Percentiles rank a stretch among this genome's conserved stretches.
Conservation (phyloP, 2,113 vertebrate species). For the Chunga burmeisteri region DNA sequence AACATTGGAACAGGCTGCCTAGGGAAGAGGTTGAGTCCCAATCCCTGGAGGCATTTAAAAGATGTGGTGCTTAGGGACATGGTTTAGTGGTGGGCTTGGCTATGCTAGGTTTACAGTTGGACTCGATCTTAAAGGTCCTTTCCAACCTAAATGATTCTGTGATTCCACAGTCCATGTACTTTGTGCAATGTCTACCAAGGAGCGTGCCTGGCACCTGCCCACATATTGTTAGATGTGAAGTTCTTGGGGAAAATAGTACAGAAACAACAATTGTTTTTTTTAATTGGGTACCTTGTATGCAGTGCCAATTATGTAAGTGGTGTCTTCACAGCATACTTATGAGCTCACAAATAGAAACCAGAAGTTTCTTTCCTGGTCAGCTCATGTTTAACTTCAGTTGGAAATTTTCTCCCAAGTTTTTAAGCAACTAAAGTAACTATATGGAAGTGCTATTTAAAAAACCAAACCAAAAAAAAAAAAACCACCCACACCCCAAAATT, state of each 20-base stretch:
- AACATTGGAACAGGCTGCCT: too few species aligned
- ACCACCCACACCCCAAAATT: neutral
- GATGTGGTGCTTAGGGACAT: too few species aligned
- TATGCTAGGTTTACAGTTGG: too few species aligned
- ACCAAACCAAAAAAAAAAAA: too few species aligned
- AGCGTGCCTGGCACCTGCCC: neutral
- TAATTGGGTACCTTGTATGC: neutral
- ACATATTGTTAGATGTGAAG: neutral
- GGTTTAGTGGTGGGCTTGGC: too few species aligned
- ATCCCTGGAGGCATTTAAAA: too few species aligned
- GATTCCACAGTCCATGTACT: neutral
- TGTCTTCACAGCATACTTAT: neutral
- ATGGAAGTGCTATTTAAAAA: neutral
- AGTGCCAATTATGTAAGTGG: neutral
- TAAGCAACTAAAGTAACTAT: neutral
- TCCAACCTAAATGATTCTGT: too few species aligned
- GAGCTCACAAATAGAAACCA: neutral
- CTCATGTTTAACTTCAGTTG: neutral
- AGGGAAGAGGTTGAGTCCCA: too few species aligned
- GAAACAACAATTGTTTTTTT: neutral
- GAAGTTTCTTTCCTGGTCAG: neutral
- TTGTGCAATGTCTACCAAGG: neutral
- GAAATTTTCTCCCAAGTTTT: neutral
- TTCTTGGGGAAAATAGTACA: neutral
- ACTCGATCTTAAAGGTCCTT: too few species aligned